Evolutionary conservation across 2,888 invertebrate species (phyloP), one percentile per base, ranked within the genome.

Genomic region (Ganaspis brasiliensis): DNA sequence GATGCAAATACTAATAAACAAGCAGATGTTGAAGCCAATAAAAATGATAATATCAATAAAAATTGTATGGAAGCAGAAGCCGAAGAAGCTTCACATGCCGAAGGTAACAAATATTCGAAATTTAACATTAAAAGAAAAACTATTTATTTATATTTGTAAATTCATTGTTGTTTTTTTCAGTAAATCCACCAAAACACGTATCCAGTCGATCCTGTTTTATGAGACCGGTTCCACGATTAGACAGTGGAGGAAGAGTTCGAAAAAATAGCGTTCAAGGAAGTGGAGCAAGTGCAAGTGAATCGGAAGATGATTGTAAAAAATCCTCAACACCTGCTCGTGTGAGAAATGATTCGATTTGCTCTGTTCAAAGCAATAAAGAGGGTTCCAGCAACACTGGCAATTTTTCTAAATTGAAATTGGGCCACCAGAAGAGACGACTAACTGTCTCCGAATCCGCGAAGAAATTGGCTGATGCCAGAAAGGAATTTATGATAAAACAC

Each of bases 221-320:
- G 45, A 93, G 95, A 52, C 95, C 96, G 3, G 93, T 94, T 4
- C 96, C 96, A 0, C 92, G 94, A 83, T 92, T 96, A 72, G 94
- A 94, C 21, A 92, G 93, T 12, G 83, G 84, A 9, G 87, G 87
- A 40, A 79, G 90, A 79, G 81, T 88, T 75, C 93, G 96, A 75
- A 93, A 95, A 82, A 95, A 95, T 85, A 95, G 95, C 89, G 91
- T 94, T 82, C 88, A 89, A 52, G 89, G 90, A 19, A 90, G 90
- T 56, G 89, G 89, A 35, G 88, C 89, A 12, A 95, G 95, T 91
- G 90, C 90, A 12, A 95, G 95, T 89, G 95, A 95, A 89, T 95
- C 95, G 0, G 95, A 95, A 83, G 95, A 95, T 88, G 95, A 95
- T 82, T 88, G 83, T 57, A 90, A 88, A 80, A 91, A 88, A 81